Percentiles rank a stretch among this genome's conserved stretches.
These are phyloP conservation scores for Chrysochloris asiatica DNA, from an alignment of 2,113 vertebrate genomes.

Conservation along the genomic window DNA sequence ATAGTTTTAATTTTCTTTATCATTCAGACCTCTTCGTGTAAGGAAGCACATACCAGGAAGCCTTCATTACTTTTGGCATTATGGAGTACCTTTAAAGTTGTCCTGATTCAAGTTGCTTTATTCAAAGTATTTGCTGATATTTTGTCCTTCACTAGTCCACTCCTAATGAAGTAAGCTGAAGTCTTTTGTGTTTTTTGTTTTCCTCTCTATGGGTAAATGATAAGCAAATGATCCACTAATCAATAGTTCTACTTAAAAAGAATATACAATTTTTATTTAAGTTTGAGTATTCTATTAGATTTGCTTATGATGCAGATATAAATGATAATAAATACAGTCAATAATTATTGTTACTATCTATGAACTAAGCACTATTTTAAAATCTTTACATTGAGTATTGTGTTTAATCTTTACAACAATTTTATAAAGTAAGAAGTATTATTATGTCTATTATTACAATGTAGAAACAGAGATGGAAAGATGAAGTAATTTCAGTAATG, in stretches of 20 bases:
- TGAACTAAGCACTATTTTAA: not conserved
- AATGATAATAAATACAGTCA: not conserved
- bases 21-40: constrained; percentile 43
- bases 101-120: constrained; percentile 78
- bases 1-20: constrained; percentile 40
- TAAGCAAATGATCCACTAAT: not conserved
- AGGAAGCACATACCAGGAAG: constrained; percentile 32
- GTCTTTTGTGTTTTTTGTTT: not conserved
- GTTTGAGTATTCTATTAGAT: not conserved
- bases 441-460: not conserved
- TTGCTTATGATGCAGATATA: not conserved
- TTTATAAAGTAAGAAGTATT: not conserved
- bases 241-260: not conserved
- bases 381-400: not conserved
- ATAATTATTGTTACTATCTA: not conserved
- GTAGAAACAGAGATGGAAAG: not conserved
- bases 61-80: constrained; percentile 72
- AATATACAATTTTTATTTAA: not conserved
- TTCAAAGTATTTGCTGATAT: constrained; percentile 79
- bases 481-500: not conserved
- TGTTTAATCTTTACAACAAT: constrained; percentile 26
- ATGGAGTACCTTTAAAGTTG: constrained; percentile 79
- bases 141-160: constrained; percentile 77
- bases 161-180: constrained; percentile 80
- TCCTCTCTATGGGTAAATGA: not conserved